These are phyloP conservation scores for Pomatorhinus ruficollis DNA, from an alignment of 2,113 vertebrate genomes.

Conservation along the genomic window DNA sequence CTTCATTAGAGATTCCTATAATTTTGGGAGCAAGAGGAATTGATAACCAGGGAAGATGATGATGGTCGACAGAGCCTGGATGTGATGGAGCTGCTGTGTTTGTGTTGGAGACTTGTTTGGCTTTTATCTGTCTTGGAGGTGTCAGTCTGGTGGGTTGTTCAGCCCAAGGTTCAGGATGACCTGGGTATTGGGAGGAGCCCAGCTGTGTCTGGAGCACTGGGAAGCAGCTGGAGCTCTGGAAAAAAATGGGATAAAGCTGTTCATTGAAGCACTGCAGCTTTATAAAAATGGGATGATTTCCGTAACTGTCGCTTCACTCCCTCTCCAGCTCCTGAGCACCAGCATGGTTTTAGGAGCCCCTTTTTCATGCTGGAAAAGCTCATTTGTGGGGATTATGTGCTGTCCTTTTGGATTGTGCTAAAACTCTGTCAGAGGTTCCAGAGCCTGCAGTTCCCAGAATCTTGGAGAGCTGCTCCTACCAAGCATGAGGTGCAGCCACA, in stretches of 20 bases:
- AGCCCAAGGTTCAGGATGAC: background rate
- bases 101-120: background rate
- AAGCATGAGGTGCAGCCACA: background rate
- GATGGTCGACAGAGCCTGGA: background rate
- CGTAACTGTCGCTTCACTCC: accelerated
- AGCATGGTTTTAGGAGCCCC: accelerated
- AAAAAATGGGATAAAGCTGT: background rate
- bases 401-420: background rate
- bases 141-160: too few relatives aligned
- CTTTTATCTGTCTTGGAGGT: background rate
- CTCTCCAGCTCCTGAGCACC: background rate
- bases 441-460: background rate
- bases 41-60: background rate
- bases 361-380: background rate
- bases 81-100: background rate
- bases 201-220: background rate
- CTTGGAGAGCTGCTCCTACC: background rate
- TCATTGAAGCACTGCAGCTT: background rate
- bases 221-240: background rate
- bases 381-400: accelerated
- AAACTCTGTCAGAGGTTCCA: background rate
- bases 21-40: background rate
- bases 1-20: background rate
- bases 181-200: background rate
- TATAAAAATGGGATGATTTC: background rate